Base-by-base conservation (phyloP, 2,113 vertebrate genomes). In the Gymnocephalus cernua region DNA sequence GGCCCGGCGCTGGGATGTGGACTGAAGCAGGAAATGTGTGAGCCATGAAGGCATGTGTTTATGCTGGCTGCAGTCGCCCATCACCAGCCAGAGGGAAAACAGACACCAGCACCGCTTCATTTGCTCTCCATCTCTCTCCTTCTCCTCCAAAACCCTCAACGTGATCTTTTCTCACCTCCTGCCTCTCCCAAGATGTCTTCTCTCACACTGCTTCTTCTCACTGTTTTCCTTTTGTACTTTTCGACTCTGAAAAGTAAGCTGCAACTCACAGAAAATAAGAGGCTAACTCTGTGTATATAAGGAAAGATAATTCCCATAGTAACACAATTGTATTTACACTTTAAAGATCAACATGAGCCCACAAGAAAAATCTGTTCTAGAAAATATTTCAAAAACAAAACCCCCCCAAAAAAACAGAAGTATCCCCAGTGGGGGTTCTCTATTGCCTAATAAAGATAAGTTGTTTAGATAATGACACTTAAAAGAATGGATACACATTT, bases 41-140 rank as follows among this genome's bases (percentile, higher is more conserved):
- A 95, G 95, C 95, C 93, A 93, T 96, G 94, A 96, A 96, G 94
- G 95, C 93, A 96, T 96, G 95, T 96, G 95, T 95, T 96, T 96
- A 95, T 95, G 91, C 94, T 96, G 95, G 95, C 94, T 94, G 92
- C 89, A 93, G 91, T 73, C 89, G 89, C 88, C 90, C 93, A 92
- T 94, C 92, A 80, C 94, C 94, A 95, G 95, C 94, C 93, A 93
- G 93, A 94, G 93, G 93, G 94, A 93, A 93, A 95, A 93, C 93
- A 94, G 91, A 93, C 93, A 92, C 92, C 90, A 85, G 82, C 88
- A 7, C 90, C 25, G 89, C 89, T 89, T 59, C 69, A 69, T 84
- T 84, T 79, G 78, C 92, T 83, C 88, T 86, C 79, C 89, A 86
- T 89, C 79, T 75, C 66, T 85, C n/a, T 48, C 47, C 57, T 75